These are phyloP conservation scores for Myzus persicae DNA, from an alignment of 1,140 invertebrate genomes.

Conservation along the genomic window DNA sequence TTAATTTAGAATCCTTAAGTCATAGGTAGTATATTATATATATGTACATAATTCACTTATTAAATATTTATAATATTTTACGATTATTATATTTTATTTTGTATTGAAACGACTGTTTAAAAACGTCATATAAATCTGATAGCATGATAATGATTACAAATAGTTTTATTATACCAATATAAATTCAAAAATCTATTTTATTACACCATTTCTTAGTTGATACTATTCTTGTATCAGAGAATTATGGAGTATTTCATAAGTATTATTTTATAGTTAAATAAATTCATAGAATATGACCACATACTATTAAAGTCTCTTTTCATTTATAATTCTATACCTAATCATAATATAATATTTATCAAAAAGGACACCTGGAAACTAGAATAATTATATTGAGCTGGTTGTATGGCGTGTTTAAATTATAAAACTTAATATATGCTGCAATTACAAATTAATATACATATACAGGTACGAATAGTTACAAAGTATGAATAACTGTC, in stretches of 20 bases:
- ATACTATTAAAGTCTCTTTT: background rate
- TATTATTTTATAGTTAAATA: background rate
- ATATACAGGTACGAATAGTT: no score
- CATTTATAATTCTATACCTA: background rate
- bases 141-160: background rate
- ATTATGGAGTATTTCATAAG: background rate
- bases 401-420: background rate
- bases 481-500: background rate
- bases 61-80: background rate
- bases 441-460: background rate
- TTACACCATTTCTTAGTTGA: background rate
- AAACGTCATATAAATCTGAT: background rate
- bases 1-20: background rate
- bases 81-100: background rate
- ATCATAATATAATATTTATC: background rate
- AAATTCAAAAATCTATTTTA: background rate
- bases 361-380: background rate
- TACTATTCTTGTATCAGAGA: background rate
- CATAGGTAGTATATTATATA: background rate
- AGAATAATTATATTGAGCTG: background rate
- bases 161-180: background rate
- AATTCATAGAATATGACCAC: background rate
- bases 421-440: background rate
- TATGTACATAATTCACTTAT: background rate
- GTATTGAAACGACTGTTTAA: background rate